Percentiles rank a stretch among this genome's conserved stretches.
These are phyloP conservation scores for Lepus americanus DNA, from an alignment of 2,113 vertebrate genomes.

Conservation along the genomic window DNA sequence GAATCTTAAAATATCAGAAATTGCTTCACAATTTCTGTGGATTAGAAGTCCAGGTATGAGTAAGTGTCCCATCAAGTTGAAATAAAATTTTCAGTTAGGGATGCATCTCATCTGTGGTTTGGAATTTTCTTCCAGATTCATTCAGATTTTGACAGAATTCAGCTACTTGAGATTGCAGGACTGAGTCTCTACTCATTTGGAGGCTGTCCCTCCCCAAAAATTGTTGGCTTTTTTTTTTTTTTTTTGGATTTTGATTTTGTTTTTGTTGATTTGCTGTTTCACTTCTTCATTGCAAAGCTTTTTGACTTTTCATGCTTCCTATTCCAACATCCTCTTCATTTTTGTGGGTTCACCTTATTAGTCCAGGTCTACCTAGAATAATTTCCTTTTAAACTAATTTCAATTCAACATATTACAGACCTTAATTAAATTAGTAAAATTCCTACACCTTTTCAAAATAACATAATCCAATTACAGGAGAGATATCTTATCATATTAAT, in stretches of 20 bases:
- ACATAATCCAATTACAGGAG: neutral
- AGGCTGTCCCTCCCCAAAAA: neutral
- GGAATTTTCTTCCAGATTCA: neutral
- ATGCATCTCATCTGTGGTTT: neutral
- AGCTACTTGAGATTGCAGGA: neutral
- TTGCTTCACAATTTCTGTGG: slow-evolving; percentile 31
- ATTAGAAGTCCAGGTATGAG: neutral
- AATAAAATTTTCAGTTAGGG: neutral
- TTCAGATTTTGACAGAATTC: slow-evolving; percentile 26
- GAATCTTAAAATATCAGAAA: neutral
- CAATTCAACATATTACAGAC: neutral
- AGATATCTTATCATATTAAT: neutral
- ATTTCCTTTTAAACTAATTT: slow-evolving; percentile 5
- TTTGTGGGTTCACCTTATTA: neutral
- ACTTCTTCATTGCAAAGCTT: neutral
- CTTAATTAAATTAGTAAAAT: neutral
- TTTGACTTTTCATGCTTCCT: neutral
- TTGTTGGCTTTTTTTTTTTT: neutral
- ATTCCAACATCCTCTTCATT: neutral
- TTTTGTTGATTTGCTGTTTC: too few species aligned
- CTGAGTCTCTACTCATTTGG: neutral
- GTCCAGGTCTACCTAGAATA: neutral
- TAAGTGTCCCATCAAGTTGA: neutral
- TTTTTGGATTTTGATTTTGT: too few species aligned
- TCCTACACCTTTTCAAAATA: neutral